Base-by-base conservation (phyloP, 2,797 vertebrate genomes). In the Percopsis omiscomaycus region DNA sequence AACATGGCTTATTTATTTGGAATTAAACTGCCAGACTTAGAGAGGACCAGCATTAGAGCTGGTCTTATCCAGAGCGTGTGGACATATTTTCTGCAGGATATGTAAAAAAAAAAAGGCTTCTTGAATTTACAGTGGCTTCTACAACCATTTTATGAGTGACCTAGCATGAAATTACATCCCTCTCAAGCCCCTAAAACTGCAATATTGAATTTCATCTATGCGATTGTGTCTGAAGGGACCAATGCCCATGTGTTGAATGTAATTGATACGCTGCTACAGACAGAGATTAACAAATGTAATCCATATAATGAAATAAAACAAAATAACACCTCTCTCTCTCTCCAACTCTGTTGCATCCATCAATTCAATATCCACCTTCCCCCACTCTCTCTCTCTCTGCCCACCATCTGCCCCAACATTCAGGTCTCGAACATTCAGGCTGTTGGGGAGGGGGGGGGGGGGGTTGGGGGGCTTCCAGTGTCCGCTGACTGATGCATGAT, bases 131-230 rank as follows among this genome's bases (percentile, higher is more conserved):
- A 82, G 74, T 69, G 56, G 78, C 76, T 88, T 77, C 79, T 78
- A 80, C 77, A 78, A 86, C 73, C 79, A 85, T 91, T 90, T 89
- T 84, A 87, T 80, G 82, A 91, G 86, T 87, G 86, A 86, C 69
- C 82, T 89, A 89, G 89, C 89, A 87, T 92, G 89, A 91, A 91
- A 92, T 92, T 81, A 89, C 80, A 90, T 90, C 81, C 81, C 81
- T 74, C 72, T 68, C 75, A 47, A 83, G 81, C 83, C 37, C 83
- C 78, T 79, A 77, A 88, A 87, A 86, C 79, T 54, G 51, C 70
- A 69, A 89, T 90, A 91, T 89, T 88, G 85, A 88, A 88, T 91
- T 89, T 76, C 60, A 78, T 84, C 73, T 84, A 59, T 57, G 69
- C 48, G 4, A 37, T 62, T 68, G 74, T 85, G 79, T 81, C 62